Evolutionary conservation across 2,888 invertebrate species (phyloP), one percentile per base, ranked within the genome.

Genomic region (Stenodera caucasica): DNA sequence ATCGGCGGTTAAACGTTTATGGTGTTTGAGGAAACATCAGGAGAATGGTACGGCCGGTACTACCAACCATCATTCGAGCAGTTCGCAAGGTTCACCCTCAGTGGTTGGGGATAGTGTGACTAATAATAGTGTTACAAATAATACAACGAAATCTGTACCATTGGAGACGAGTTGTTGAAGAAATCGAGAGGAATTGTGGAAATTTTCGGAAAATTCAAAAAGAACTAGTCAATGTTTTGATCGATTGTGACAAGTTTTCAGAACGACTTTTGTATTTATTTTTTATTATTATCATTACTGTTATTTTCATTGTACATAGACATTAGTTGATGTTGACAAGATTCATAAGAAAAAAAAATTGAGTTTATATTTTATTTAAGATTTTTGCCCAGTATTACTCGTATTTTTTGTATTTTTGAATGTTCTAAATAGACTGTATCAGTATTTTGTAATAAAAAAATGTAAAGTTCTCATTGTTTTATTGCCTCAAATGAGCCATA

Each of bases 61-160:
- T 63, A 86, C 86, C 1, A 86, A 87, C 63, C 85, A 87, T 76
- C 88, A 88, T 79, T 91, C 91, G 60, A 86, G 87, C 58, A 89
- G 88, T 69, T 91, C 91, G 62, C 91, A 92, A 81, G 92, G 91
- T 61, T 82, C 90, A 80, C 92, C 92, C 57, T 92, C 92, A 35
- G 86, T 91, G 83, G 91, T 89, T 64, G 90, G 90, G 79, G 89
- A 89, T 67, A 85, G 89, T 65, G 88, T 88, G 71, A 86, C 88
- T 80, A 72, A 88, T 85, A 75, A 88, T 76, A 86, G 88, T 82
- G 87, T 88, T 72, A 86, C 88, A 68, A 83, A 86, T 67, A 87
- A 88, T 66, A 82, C 84, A 71, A 82, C 84, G 30, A 84, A 82
- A 32, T 77, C 77, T 67, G 69, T 76, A 49, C 84, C 84, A 29